A percentile compares a stretch with the other conserved stretches of the same genome.
phyloP scores from a whole-genome alignment of 2,888 invertebrate species.

The Hyposoter dolosus region DNA sequence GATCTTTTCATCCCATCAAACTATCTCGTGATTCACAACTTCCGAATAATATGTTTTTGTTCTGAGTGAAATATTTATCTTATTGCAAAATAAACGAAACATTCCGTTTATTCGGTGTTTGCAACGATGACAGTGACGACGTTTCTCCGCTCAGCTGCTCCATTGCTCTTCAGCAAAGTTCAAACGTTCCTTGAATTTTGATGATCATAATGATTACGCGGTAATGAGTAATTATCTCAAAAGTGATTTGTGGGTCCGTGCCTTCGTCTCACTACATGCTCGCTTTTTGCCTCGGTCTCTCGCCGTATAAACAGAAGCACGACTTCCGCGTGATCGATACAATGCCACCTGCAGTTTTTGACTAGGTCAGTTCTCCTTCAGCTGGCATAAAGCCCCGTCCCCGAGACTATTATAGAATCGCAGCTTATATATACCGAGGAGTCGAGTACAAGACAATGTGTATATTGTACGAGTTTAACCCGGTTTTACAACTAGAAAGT shows the following conservation, averaged over 20 bases:
- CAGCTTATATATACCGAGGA: constrained; percentile 8
- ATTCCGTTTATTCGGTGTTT: neutral
- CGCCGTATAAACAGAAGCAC: neutral
- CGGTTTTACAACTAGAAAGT: constrained; percentile 55
- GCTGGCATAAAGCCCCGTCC: constrained; percentile 59
- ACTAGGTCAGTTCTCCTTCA: constrained; percentile 74
- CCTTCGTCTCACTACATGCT: neutral
- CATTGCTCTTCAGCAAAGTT: neutral
- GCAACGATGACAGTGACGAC: neutral
- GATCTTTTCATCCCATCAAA: neutral
- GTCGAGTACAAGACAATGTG: constrained; percentile 7
- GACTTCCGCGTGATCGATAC: constrained; percentile 58
- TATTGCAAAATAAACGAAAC: neutral
- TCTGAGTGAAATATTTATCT: constrained; percentile 2
- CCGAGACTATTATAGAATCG: constrained; percentile 11
- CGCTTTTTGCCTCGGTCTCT: constrained; percentile 4
- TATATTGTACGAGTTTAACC: constrained; percentile 38
- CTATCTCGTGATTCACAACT: neutral
- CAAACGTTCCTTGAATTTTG: neutral
- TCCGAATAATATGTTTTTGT: neutral
- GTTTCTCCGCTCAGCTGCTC: neutral
- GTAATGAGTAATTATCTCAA: neutral
- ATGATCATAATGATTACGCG: neutral
- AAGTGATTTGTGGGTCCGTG: neutral
- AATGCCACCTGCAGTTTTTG: constrained; percentile 66